Conservation (phyloP, 2,888 invertebrate genomes). For the Nemoura dubitans region DNA sequence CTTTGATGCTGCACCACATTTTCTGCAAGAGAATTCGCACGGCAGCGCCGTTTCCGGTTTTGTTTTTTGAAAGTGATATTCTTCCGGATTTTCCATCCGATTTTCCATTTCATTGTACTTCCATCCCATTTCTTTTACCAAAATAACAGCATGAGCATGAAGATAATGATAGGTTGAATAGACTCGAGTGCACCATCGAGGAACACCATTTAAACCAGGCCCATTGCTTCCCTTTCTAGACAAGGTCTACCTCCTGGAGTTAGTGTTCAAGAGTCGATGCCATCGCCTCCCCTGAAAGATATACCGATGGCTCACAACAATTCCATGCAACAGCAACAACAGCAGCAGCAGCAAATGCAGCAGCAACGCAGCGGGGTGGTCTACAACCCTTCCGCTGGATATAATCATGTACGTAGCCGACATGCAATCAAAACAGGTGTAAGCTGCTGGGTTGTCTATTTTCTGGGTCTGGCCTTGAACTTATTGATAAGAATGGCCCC, state of each 20-base stretch:
- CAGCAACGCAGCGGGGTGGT: slow-evolving; percentile 58
- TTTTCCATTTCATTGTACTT: background rate
- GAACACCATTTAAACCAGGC: background rate
- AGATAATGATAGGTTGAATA: too few species aligned
- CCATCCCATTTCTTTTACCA: background rate
- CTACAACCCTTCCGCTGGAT: slow-evolving; percentile 56
- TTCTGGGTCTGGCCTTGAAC: too few species aligned
- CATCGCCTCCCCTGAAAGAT: slow-evolving; percentile 33
- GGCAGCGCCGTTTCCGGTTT: too few species aligned
- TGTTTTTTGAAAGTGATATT: too few species aligned
- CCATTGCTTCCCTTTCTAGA: slow-evolving; percentile 51
- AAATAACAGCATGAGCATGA: background rate
- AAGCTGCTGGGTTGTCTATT: too few species aligned
- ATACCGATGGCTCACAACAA: slow-evolving; percentile 47
- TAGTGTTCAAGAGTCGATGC: slow-evolving; percentile 16
- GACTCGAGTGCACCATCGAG: too few species aligned
- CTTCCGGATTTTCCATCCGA: too few species aligned
- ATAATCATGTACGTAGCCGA: slow-evolving; percentile 47
- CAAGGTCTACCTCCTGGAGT: slow-evolving; percentile 55
- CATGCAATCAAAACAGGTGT: too few species aligned
- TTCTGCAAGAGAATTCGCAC: too few species aligned
- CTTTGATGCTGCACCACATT: too few species aligned
- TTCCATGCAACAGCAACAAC: slow-evolving; percentile 57
- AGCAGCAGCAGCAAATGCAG: slow-evolving; percentile 58
- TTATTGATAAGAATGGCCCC: too few species aligned